Evolutionary conservation across 2,797 vertebrate species (phyloP).

Genomic region (Discoglossus pictus): DNA sequence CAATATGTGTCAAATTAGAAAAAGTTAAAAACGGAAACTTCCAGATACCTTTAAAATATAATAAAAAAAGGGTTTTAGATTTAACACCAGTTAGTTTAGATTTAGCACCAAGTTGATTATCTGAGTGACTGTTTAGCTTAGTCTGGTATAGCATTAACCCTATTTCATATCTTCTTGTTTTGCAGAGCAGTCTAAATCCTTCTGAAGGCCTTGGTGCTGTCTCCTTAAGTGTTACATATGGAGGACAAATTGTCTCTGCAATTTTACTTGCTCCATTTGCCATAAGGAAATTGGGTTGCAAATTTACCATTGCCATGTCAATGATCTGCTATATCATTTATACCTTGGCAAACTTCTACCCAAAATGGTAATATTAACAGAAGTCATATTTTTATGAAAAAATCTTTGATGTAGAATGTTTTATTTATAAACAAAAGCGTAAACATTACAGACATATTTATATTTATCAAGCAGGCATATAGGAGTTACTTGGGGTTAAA

Average conservation of each 20-base stretch:
- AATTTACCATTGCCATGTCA: slow-evolving; percentile 9
- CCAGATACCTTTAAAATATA: too few relatives aligned
- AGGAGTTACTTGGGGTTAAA: too few relatives aligned
- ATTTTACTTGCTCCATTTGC: slow-evolving; percentile 20
- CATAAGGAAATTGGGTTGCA: slow-evolving; percentile 24
- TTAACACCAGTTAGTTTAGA: too few relatives aligned
- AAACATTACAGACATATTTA: background rate
- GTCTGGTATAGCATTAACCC: too few relatives aligned
- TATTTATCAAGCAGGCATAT: too few relatives aligned
- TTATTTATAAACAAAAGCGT: background rate
- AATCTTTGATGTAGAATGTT: background rate
- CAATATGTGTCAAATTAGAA: too few relatives aligned
- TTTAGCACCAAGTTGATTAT: too few relatives aligned
- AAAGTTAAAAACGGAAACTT: too few relatives aligned
- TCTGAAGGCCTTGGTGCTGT: slow-evolving; percentile 27
- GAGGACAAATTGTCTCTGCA: slow-evolving; percentile 31
- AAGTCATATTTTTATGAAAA: background rate
- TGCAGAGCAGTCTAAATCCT: slow-evolving; percentile 37
- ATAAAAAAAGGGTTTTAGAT: too few relatives aligned
- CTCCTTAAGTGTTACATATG: slow-evolving; percentile 37
- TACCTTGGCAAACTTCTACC: slow-evolving; percentile 34
- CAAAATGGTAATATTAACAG: slow-evolving; percentile 27
- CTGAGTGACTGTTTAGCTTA: too few relatives aligned
- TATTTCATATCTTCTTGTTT: too few relatives aligned
- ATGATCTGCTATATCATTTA: slow-evolving; percentile 22